phyloP scores from a whole-genome alignment of 2,888 invertebrate species.

The Sarcophaga rosellei region DNA sequence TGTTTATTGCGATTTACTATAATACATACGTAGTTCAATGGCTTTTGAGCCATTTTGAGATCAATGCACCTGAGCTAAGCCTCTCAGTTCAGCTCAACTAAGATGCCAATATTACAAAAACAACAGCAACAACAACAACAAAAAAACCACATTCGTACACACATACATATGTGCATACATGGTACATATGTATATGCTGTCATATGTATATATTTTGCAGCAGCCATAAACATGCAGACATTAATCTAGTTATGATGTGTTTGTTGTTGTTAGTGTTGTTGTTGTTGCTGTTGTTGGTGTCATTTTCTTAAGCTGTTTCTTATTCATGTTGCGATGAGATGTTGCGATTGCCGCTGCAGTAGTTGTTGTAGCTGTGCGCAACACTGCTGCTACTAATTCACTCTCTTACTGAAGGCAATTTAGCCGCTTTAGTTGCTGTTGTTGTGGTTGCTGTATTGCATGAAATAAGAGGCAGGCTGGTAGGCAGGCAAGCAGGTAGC shows the following conservation, averaged over 20 bases:
- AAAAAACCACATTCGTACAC: neutral
- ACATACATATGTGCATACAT: conserved; percentile 32
- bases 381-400: conserved; percentile 14
- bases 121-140: too few relatives aligned
- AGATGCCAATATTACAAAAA: neutral
- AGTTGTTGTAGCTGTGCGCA: conserved; percentile 28
- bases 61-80: conserved; percentile 76
- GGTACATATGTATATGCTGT: conserved; percentile 20
- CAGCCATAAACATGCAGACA: conserved; percentile 42
- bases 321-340: conserved; percentile 1
- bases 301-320: conserved; percentile 38
- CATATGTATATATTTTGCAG: conserved; percentile 42
- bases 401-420: conserved; percentile 50
- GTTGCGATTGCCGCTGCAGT: conserved; percentile 37
- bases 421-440: conserved; percentile 11
- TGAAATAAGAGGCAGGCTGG: conserved; percentile 1
- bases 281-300: conserved; percentile 34
- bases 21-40: conserved; percentile 76
- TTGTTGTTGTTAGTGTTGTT: conserved; percentile 31
- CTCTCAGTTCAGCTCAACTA: conserved; percentile 40
- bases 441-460: conserved; percentile 26
- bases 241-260: conserved; percentile 52
- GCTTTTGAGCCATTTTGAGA: conserved; percentile 80
- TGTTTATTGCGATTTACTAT: conserved; percentile 47
- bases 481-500: neutral